A percentile compares a stretch with the other conserved stretches of the same genome.
phyloP scores from a whole-genome alignment of 2,113 vertebrate genomes.

The Notarius lentiginosus region DNA sequence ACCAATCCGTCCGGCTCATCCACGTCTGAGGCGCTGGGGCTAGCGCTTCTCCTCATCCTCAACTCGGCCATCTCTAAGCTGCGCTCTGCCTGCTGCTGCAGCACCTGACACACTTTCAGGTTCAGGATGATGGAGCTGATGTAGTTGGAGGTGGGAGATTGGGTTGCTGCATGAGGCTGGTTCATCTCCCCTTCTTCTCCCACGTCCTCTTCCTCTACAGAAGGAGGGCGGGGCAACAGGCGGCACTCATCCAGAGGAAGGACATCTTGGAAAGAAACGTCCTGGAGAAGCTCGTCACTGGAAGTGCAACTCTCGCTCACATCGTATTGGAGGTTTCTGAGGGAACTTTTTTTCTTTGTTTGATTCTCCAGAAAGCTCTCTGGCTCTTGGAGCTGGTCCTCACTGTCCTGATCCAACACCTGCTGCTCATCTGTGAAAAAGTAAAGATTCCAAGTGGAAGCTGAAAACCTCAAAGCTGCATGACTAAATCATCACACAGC shows the following conservation, averaged over 20 bases:
- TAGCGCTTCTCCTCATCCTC: background rate
- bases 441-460: background rate
- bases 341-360: background rate
- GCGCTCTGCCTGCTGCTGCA: constrained; percentile 55
- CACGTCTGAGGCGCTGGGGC: background rate
- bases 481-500: background rate
- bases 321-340: background rate
- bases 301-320: background rate
- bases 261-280: background rate
- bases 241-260: constrained; percentile 40
- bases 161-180: background rate
- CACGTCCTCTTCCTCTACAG: background rate
- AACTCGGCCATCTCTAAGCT: constrained; percentile 48
- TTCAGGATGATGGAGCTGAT: constrained; percentile 57
- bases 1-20: constrained; percentile 32
- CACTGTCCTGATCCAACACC: background rate
- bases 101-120: constrained; percentile 60
- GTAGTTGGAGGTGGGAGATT: constrained; percentile 15
- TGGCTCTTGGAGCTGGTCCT: background rate
- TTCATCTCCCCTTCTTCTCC: background rate
- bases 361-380: background rate
- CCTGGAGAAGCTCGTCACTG: background rate
- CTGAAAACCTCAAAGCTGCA: background rate
- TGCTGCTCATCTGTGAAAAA: background rate
- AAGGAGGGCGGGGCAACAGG: background rate